phyloP scores from a whole-genome alignment of 2,888 invertebrate genomes.

The Drosophila suboccidentalis region DNA sequence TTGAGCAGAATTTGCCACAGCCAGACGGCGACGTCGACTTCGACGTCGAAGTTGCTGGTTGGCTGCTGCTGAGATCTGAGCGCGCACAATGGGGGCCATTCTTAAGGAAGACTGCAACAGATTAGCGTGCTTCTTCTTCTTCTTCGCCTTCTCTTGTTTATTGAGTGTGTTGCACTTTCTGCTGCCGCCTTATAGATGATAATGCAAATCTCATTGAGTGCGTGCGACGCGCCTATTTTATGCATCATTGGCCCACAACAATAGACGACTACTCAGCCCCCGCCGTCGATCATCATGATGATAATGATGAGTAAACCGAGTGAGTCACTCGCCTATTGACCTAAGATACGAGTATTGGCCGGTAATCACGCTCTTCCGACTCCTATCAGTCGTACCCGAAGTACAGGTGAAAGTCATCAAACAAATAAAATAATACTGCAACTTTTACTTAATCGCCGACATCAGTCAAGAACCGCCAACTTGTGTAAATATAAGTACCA shows the following conservation, averaged over 20 bases:
- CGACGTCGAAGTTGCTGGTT: slow-evolving; percentile 16
- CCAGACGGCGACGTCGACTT: too few relatives aligned
- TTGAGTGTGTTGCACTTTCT: slow-evolving; percentile 31
- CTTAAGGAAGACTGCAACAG: slow-evolving; percentile 52
- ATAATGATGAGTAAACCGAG: slow-evolving; percentile 24
- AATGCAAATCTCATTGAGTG: slow-evolving; percentile 62
- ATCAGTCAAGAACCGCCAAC: slow-evolving; percentile 2
- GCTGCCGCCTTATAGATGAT: slow-evolving; percentile 41
- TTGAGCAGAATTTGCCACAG: slow-evolving; percentile 24
- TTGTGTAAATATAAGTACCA: not conserved
- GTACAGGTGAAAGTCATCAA: slow-evolving; percentile 15
- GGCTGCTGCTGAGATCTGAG: slow-evolving; percentile 35
- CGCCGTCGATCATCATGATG: not conserved
- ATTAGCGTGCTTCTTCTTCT: slow-evolving; percentile 41
- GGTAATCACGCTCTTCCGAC: not conserved
- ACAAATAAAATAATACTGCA: not conserved
- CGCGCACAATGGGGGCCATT: slow-evolving; percentile 70
- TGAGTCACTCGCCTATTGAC: slow-evolving; percentile 52
- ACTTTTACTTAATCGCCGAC: not conserved
- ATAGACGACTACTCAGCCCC: slow-evolving; percentile 46
- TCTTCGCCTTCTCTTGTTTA: slow-evolving; percentile 9
- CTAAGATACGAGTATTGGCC: slow-evolving; percentile 23
- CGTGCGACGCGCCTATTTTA: slow-evolving; percentile 59
- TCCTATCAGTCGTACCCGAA: slow-evolving; percentile 1
- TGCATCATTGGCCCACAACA: slow-evolving; percentile 61